phyloP scores from a whole-genome alignment of 2,888 invertebrate species.

The Chrysolina haemoptera region DNA sequence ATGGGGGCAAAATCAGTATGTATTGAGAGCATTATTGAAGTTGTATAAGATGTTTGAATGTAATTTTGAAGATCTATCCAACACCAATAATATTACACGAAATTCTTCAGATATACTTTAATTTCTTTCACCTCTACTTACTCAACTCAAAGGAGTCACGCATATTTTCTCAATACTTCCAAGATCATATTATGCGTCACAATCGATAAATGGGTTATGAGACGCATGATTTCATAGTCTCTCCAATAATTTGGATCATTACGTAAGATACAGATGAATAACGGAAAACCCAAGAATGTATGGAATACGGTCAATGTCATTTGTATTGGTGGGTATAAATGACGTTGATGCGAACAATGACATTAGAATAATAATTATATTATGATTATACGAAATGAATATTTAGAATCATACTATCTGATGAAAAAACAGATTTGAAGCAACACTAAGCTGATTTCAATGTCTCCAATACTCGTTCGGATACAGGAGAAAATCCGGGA shows the following conservation, averaged over 20 bases:
- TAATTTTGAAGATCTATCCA: too few species aligned
- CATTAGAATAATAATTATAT: conserved; percentile 14
- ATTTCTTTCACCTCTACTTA: not conserved
- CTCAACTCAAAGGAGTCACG: too few species aligned
- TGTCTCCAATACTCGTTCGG: too few species aligned
- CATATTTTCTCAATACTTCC: not conserved
- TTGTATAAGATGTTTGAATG: too few species aligned
- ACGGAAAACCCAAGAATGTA: conserved; percentile 17
- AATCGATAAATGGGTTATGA: conserved; percentile 3
- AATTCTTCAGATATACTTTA: not conserved
- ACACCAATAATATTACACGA: too few species aligned
- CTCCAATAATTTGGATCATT: conserved; percentile 11
- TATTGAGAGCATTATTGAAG: too few species aligned
- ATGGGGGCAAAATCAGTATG: too few species aligned
- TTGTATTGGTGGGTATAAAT: conserved; percentile 7
- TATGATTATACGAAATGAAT: not conserved
- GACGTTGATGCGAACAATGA: not conserved
- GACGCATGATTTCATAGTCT: conserved; percentile 8
- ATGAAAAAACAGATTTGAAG: not conserved
- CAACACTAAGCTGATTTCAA: not conserved
- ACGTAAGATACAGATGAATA: conserved; percentile 19
- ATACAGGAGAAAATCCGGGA: not conserved
- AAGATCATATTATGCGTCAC: not conserved
- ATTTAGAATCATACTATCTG: not conserved
- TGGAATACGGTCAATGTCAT: conserved; percentile 29